Percentiles rank a stretch among this genome's conserved stretches.
Conservation (phyloP, 2,888 invertebrate genomes). For the Homarus gammarus region DNA sequence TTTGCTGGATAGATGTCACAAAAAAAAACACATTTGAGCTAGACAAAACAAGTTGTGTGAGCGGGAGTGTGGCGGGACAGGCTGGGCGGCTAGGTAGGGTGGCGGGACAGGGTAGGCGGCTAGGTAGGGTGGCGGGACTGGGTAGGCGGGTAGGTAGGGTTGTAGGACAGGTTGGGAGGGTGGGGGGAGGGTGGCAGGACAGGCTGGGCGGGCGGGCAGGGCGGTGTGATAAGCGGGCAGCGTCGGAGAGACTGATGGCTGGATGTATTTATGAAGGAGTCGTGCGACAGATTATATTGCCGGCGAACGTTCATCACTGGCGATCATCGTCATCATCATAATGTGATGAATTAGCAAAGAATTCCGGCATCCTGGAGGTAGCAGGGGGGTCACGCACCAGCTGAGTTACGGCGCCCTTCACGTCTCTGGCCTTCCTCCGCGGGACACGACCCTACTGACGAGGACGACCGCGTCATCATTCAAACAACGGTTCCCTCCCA, state of each 20-base stretch:
- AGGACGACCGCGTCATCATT: background rate
- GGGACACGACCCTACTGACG: background rate
- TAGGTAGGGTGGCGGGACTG: too few relatives aligned
- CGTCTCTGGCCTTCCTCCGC: background rate
- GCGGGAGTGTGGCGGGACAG: background rate
- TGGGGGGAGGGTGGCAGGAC: background rate
- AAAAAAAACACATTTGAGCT: too few relatives aligned
- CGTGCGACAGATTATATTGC: slow-evolving; percentile 44
- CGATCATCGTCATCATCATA: slow-evolving; percentile 58
- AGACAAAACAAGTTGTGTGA: background rate
- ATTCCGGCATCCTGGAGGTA: slow-evolving; percentile 39
- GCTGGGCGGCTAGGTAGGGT: background rate
- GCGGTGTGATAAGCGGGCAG: slow-evolving; percentile 27
- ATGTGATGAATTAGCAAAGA: slow-evolving; percentile 54
- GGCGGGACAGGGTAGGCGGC: too few relatives aligned
- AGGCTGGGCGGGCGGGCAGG: background rate
- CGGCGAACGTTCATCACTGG: slow-evolving; percentile 19
- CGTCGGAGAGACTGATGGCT: slow-evolving; percentile 38
- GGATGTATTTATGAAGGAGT: slow-evolving; percentile 22
- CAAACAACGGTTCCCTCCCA: background rate
- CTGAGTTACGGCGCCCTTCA: background rate
- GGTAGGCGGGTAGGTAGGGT: background rate
- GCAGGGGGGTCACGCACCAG: slow-evolving; percentile 1
- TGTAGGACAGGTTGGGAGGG: background rate
- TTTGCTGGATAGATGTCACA: too few relatives aligned